Percentiles rank a stretch among this genome's conserved stretches.
phyloP scores from a whole-genome alignment of 2,888 invertebrate species.

The Nemotelus pantherinus region DNA sequence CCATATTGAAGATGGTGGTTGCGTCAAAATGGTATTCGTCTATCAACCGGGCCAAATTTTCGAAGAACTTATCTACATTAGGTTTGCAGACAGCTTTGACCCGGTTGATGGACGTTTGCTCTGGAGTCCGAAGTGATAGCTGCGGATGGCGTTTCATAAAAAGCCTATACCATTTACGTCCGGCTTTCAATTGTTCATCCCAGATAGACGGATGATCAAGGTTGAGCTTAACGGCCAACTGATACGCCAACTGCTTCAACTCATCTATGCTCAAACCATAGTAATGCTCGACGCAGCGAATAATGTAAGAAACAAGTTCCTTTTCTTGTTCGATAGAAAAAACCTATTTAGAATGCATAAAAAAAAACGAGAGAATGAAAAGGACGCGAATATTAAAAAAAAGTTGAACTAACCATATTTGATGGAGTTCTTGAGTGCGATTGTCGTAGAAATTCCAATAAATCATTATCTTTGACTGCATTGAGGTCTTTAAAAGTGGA shows the following conservation, averaged over 20 bases:
- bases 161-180: background rate
- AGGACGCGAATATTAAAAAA: too few species aligned
- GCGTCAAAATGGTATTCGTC: too few species aligned
- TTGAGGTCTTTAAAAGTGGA: too few species aligned
- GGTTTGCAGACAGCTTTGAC: background rate
- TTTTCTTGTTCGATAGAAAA: too few species aligned
- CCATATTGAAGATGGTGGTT: too few species aligned
- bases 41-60: background rate
- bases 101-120: background rate
- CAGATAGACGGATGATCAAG: background rate
- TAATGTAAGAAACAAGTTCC: background rate
- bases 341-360: slow-evolving; percentile 48
- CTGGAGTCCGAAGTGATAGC: background rate
- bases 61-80: background rate
- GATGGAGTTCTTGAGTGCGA: too few species aligned
- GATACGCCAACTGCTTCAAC: background rate
- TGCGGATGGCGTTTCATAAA: background rate
- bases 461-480: too few species aligned
- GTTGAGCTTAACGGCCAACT: background rate
- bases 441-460: too few species aligned
- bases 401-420: too few species aligned
- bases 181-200: background rate
- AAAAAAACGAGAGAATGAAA: too few species aligned
- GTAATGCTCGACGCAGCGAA: background rate
- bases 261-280: background rate